Conservation (phyloP, 2,888 invertebrate genomes). For the Harpalus rubripes region DNA sequence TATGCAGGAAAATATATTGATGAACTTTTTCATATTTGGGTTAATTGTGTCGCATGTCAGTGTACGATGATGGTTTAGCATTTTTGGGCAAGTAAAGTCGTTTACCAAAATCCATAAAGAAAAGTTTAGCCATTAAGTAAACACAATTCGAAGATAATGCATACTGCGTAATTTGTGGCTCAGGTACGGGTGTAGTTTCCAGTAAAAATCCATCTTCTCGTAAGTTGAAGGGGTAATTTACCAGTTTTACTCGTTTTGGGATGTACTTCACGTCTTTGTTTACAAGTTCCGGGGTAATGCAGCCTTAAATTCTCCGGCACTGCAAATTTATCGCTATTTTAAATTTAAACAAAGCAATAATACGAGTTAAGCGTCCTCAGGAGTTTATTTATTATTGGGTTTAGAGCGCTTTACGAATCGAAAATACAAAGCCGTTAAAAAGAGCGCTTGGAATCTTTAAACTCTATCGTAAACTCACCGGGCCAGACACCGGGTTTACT, state of each 20-base stretch:
- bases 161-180: slow-evolving; percentile 20
- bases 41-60: neutral
- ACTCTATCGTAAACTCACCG: slow-evolving; percentile 53
- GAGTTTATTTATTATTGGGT: slow-evolving; percentile 65
- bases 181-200: neutral
- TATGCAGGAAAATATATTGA: too few species aligned
- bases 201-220: neutral
- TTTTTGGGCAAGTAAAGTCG: slow-evolving; percentile 2
- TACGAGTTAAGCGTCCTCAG: slow-evolving; percentile 60
- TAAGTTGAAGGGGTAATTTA: slow-evolving; percentile 49
- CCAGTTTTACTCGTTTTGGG: slow-evolving; percentile 33
- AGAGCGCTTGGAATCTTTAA: slow-evolving; percentile 58
- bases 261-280: slow-evolving; percentile 52
- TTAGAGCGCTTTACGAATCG: slow-evolving; percentile 61
- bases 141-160: slow-evolving; percentile 15
- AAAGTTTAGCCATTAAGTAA: slow-evolving; percentile 18
- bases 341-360: slow-evolving; percentile 65
- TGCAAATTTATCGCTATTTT: slow-evolving; percentile 60
- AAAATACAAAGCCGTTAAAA: slow-evolving; percentile 65
- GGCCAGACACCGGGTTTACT: slow-evolving; percentile 1
- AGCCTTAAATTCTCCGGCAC: slow-evolving; percentile 40
- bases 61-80: neutral
- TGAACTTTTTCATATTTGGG: neutral
- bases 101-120: slow-evolving; percentile 14
- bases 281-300: slow-evolving; percentile 55